Base-by-base conservation (phyloP, 2,113 vertebrate genomes). In the Raja brachyura region DNA sequence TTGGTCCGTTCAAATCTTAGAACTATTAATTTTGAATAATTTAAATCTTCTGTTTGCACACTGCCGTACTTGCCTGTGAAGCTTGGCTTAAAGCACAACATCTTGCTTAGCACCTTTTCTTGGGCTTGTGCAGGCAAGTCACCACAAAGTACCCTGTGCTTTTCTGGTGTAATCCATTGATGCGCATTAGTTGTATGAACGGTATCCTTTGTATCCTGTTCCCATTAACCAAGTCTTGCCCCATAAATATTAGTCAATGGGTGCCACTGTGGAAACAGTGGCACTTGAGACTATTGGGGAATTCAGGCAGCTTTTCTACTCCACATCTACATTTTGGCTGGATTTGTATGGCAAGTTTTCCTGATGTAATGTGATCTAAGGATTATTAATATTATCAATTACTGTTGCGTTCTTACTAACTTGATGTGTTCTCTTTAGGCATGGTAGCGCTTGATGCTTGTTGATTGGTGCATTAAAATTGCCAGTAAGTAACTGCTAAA, bases 391-490 rank as follows among this genome's bases (percentile, higher is more conserved):
- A 39, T 88, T 68, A 10, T 20, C 8, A 92, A 48, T 73, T 90
- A 66, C 16, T 73, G 31, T 54, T 25, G 18, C 22, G 90, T 28
- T 13, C 18, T 73, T 73, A 92, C 66, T 92, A 92, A 92, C 90
- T 92, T 92, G 22, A 39, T 73, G 90, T 92, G 70, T 92, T 92
- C 70, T 73, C 90, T 92, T 92, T 92, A 92, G 90, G 90, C 63
- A 73, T 92, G 90, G 90, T 48, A 92, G 90, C 48, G 31, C 90
- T 73, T 92, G 90, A 73, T 92, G 90, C 68, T 73, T 73, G 18
- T 73, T 92, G 68, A 92, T 22, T 25, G n/a, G 1, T 73, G 66
- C 66, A 92, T 48, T 39, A 68, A 54, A 92, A 22, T 39, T 90
- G 11, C 90, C 48, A 39, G 90, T 92, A 92, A 92, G 90, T 73